phyloP scores from a whole-genome alignment of 2,797 vertebrate genomes.

The Darevskia nairensis region DNA sequence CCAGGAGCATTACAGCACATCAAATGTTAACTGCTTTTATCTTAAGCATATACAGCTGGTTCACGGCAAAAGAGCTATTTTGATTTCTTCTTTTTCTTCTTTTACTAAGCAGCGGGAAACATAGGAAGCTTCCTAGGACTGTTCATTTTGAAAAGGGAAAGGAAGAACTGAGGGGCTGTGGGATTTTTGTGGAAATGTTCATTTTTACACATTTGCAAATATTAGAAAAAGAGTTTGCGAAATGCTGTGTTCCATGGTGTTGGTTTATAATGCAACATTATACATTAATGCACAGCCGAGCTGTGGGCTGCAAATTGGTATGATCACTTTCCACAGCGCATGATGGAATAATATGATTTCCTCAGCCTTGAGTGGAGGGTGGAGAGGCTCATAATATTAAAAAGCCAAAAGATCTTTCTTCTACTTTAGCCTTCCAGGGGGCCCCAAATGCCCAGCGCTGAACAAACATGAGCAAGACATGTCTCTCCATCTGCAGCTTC shows the following conservation, averaged over 20 bases:
- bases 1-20: not conserved
- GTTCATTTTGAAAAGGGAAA: not conserved
- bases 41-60: conserved; percentile 11
- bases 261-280: not conserved
- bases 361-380: not conserved
- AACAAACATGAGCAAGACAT: no score
- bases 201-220: not conserved
- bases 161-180: not conserved
- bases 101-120: not conserved
- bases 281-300: not conserved
- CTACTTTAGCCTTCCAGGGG: no score
- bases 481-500: no score
- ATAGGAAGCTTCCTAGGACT: not conserved
- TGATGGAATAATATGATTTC: not conserved
- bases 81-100: conserved; percentile 2
- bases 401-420: no score
- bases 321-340: no score
- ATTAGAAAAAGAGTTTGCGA: no score
- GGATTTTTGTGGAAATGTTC: not conserved
- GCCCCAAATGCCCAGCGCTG: no score
- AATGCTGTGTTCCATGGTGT: not conserved
- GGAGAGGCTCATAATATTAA: not conserved
- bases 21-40: conserved; percentile 7
- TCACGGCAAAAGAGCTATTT: not conserved
- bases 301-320: not conserved